A percentile compares a stretch with the other conserved stretches of the same genome.
phyloP scores from a whole-genome alignment of 2,888 invertebrate genomes.

The Melanostoma mellinum region DNA sequence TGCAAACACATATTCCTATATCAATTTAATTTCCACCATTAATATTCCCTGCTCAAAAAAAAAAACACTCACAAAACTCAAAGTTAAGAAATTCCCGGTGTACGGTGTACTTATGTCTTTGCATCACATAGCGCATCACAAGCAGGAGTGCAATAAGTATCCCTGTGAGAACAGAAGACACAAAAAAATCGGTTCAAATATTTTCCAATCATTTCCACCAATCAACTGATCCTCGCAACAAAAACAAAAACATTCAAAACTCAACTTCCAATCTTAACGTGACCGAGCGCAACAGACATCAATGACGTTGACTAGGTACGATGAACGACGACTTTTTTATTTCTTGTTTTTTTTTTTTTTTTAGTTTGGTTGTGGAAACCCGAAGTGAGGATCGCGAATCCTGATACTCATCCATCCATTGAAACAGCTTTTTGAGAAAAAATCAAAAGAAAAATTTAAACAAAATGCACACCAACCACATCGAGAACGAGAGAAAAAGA shows the following conservation, averaged over 20 bases:
- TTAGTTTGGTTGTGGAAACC: not conserved
- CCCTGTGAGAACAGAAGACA: slow-evolving; percentile 5
- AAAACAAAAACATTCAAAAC: slow-evolving; percentile 47
- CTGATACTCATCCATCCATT: slow-evolving; percentile 70
- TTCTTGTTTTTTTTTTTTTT: too few species aligned
- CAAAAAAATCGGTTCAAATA: slow-evolving; percentile 63
- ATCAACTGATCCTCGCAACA: slow-evolving; percentile 67
- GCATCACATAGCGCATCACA: not conserved
- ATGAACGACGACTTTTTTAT: slow-evolving; percentile 1
- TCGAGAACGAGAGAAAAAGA: slow-evolving; percentile 10
- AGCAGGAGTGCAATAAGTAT: not conserved
- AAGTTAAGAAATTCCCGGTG: slow-evolving; percentile 33
- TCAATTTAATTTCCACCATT: slow-evolving; percentile 72
- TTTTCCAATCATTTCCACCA: slow-evolving; percentile 73
- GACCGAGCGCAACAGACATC: slow-evolving; percentile 60
- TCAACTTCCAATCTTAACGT: slow-evolving; percentile 66
- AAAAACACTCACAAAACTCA: slow-evolving; percentile 44
- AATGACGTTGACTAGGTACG: slow-evolving; percentile 42
- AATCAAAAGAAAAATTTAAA: slow-evolving; percentile 19
- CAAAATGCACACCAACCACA: slow-evolving; percentile 23
- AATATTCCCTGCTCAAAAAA: slow-evolving; percentile 56
- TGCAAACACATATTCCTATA: slow-evolving; percentile 69
- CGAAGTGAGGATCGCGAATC: slow-evolving; percentile 59
- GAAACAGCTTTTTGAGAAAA: slow-evolving; percentile 4
- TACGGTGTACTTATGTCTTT: not conserved